Base-by-base conservation (phyloP, 2,113 vertebrate species). In the Murina feae region DNA sequence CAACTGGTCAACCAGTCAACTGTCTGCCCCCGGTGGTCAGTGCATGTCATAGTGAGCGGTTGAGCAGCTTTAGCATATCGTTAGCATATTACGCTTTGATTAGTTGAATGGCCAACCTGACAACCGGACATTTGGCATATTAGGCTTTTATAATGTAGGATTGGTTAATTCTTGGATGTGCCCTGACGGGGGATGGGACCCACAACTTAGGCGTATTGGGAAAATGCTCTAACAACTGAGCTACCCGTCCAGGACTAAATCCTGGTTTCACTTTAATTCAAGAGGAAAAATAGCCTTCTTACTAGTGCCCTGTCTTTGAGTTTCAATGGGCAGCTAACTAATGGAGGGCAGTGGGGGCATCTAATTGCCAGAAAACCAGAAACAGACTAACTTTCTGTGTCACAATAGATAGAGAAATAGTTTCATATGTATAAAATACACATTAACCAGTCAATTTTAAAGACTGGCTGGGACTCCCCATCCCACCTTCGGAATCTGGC, bases 231-330 rank as follows among this genome's bases (percentile, higher is more conserved):
- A 66, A 66, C 5, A 32, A 65, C 60, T 32, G 60, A 65, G 60
- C 28, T 65, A 65, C 30, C 28, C 5, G 6, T 6, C 60, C 60
- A 65, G 60, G 60, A 32, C 60, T 66, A 63, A 91, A 76, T 84
- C 37, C 47, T 81, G 47, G 82, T 69, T 90, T 17, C 72, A n/a
- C 72, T 87, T 94, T 94, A 83, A 91, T 53, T 84, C 71, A 79
- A 89, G 25, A 49, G n/a, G 16, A 32, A 42, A 13, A 53, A 20
- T 37, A 44, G 2, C 13, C 4, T 44, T 42, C 42, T 71, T 88
- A 72, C 49, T 81, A 42, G 25, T 13, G 18, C 68, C 23, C 17
- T 84, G 5, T 86, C n/a, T 76, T 49, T 68, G 14, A 71, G 9
- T 90, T 86, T 72, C 11, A 10, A 13, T 37, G 53, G 35, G 2